Evolutionary conservation across 2,797 vertebrate species (phyloP).

Genomic region (Cirrhinus mrigala): DNA sequence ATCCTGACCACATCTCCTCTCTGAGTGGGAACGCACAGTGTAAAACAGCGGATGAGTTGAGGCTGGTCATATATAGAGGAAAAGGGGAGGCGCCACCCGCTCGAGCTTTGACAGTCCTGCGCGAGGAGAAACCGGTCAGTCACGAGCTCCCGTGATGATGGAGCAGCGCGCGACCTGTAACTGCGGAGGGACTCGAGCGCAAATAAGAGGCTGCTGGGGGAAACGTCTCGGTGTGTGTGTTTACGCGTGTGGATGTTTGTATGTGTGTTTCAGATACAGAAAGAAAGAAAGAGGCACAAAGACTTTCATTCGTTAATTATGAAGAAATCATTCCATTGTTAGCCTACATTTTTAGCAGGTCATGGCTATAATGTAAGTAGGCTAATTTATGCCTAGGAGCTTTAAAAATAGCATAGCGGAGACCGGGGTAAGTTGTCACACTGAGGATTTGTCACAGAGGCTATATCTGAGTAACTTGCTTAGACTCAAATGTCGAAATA

Average conservation of each 20-base stretch:
- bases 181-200: slow-evolving; percentile 60
- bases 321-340: neutral
- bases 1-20: slow-evolving; percentile 72
- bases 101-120: slow-evolving; percentile 75
- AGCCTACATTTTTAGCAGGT: neutral
- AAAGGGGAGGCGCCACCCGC: slow-evolving; percentile 81
- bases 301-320: neutral
- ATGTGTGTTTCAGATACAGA: neutral
- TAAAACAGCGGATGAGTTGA: slow-evolving; percentile 72
- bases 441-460: neutral
- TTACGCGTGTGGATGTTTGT: slow-evolving; percentile 28
- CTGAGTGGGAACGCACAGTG: slow-evolving; percentile 69
- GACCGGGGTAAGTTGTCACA: neutral
- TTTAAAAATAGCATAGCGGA: neutral
- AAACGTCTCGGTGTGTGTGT: neutral
- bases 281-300: neutral
- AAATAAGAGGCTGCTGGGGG: slow-evolving; percentile 18
- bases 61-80: slow-evolving; percentile 78
- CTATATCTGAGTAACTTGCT: neutral
- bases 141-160: slow-evolving; percentile 75
- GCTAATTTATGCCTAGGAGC: neutral
- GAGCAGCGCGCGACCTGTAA: slow-evolving; percentile 73
- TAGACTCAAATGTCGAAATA: neutral
- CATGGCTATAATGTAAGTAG: neutral
- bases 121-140: slow-evolving; percentile 78